Base-by-base conservation (phyloP, 1,140 invertebrate genomes). In the Arion vulgaris region DNA sequence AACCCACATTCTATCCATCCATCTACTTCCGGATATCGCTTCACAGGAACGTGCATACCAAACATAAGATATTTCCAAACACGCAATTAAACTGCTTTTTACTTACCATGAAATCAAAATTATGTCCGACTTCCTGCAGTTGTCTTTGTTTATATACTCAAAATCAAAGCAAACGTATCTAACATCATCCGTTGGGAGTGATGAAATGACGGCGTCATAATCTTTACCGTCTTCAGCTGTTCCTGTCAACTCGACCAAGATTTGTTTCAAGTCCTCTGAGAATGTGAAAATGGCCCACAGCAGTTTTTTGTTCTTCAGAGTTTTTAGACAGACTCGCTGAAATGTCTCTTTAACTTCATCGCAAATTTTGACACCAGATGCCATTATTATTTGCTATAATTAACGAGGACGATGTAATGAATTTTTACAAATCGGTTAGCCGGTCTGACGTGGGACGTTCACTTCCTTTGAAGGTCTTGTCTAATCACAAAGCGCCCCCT, bases 91-190 rank as follows among this genome's bases (percentile, higher is more conserved):
- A 13, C 1, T 32, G 32, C n/a, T 66, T n/a, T 66, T 41, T 45
- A 80, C 78, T 80, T 51, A 80, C 78, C 78, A 80, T 39, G 62
- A 71, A 69, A 80, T 36, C 13, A 80, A 66, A 71, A 80, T 32
- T 0, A 80, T 71, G 11, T 80, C 68, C 51, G 62, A 69, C 34
- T 69, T 80, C 39, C 28, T 69, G 41, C 34, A 39, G 34, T 45
- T 45, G 45, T 80, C 78, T 71, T 71, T 80, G 51, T 69, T 71
- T 34, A 69, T 17, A 41, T 66, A 80, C 15, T 71, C 66, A 32
- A 80, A 80, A 71, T 80, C 78, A 72, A n/a, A 80, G 26, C 62
- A 62, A 71, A 80, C 39, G 36, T 80, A 80, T 80, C 78, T 41
- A 19, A 80, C 78, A 71, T 80, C 78, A 32, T 80, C 45, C 2